Percentiles rank a stretch among this genome's conserved stretches.
Evolutionary conservation across 2,113 vertebrate genomes (phyloP).

Genomic region (Myrmecophaga tridactyla): DNA sequence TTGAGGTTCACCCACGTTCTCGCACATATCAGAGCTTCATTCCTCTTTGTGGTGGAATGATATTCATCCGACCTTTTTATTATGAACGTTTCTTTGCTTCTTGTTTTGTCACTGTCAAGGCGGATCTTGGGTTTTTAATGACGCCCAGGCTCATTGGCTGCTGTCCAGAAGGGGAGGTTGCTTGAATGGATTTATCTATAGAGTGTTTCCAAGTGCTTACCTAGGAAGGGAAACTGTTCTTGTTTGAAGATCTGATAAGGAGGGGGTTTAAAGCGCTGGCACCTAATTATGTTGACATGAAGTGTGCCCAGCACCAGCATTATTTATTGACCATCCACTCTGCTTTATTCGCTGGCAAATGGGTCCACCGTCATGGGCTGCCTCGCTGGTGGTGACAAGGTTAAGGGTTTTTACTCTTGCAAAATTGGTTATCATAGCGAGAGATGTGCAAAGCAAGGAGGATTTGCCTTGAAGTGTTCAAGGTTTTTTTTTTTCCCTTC

Average conservation of each 20-base stretch:
- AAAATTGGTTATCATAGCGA: background rate
- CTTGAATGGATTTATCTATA: background rate
- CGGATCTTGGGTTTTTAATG: background rate
- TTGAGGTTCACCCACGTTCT: too few relatives aligned
- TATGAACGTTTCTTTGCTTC: background rate
- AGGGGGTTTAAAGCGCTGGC: background rate
- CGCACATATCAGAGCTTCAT: too few relatives aligned
- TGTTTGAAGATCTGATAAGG: background rate
- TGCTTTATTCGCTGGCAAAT: accelerated
- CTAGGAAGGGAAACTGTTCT: background rate
- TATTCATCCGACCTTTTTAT: too few relatives aligned
- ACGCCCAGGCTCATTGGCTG: background rate
- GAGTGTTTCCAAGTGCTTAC: background rate
- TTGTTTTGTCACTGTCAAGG: background rate
- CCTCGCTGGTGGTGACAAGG: background rate
- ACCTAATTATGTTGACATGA: background rate
- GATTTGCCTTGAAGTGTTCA: background rate
- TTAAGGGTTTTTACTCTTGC: background rate
- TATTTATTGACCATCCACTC: background rate
- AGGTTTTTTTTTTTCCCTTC: background rate
- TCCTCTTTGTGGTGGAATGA: too few relatives aligned
- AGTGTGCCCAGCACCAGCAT: conserved; percentile 7
- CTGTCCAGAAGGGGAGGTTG: background rate
- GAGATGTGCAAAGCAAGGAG: background rate
- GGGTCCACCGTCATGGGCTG: background rate